phyloP scores from a whole-genome alignment of 2,888 invertebrate genomes.

The Trissolcus japonicus region DNA sequence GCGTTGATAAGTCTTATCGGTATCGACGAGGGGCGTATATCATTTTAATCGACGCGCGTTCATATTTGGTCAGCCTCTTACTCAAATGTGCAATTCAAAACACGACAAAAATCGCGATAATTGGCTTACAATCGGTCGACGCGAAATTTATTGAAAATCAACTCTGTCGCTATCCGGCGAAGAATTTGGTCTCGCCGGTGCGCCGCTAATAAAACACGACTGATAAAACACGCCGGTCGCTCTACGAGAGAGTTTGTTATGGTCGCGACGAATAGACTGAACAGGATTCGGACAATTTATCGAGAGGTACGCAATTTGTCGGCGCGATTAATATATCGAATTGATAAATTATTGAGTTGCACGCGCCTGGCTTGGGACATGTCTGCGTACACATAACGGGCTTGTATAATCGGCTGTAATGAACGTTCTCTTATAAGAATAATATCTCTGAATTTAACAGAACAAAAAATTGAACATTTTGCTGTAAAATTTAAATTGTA shows the following conservation, averaged over 20 bases:
- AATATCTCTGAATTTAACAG: not conserved
- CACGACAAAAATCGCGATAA: conserved; percentile 3
- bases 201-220: conserved; percentile 8
- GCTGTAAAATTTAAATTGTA: not conserved
- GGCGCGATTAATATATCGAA: conserved; percentile 35
- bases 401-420: conserved; percentile 24
- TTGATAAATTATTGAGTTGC: conserved; percentile 42
- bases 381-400: conserved; percentile 7
- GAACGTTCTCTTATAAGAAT: not conserved
- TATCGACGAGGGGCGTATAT: too few relatives aligned
- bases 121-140: conserved; percentile 2
- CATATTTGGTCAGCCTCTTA: conserved; percentile 2
- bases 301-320: conserved; percentile 37
- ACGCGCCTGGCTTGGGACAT: conserved; percentile 3
- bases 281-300: conserved; percentile 36
- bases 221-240: conserved; percentile 6
- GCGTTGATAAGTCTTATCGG: too few relatives aligned
- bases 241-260: conserved; percentile 3
- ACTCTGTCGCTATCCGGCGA: not conserved
- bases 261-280: conserved; percentile 16
- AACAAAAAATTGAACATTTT: not conserved
- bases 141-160: conserved; percentile 3
- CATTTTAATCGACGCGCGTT: too few relatives aligned
- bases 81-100: not conserved
- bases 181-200: conserved; percentile 10